Conservation (phyloP, 2,888 invertebrate species). For the Argyresthia goedartella region DNA sequence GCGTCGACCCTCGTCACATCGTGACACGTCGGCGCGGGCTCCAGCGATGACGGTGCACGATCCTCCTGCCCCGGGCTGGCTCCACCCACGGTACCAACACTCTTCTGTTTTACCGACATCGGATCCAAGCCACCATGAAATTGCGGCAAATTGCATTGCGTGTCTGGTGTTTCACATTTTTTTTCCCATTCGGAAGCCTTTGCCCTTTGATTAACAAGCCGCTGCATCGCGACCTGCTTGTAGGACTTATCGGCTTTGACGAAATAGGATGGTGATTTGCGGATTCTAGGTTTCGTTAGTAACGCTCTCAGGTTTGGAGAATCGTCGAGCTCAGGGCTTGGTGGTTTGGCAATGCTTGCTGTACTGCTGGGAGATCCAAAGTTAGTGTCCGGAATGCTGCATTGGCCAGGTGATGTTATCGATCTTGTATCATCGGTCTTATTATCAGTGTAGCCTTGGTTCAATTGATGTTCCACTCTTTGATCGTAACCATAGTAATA, state of each 20-base stretch:
- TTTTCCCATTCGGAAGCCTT: constrained; percentile 43
- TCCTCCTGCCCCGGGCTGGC: constrained; percentile 29
- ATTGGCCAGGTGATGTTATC: constrained; percentile 46
- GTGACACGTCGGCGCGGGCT: constrained; percentile 46
- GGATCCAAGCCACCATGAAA: constrained; percentile 58
- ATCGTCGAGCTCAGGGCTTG: constrained; percentile 42
- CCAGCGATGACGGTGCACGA: constrained; percentile 49
- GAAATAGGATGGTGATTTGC: constrained; percentile 35
- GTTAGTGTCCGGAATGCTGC: constrained; percentile 42
- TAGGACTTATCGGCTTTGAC: constrained; percentile 35
- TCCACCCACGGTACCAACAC: constrained; percentile 43
- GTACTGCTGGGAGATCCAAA: constrained; percentile 51
- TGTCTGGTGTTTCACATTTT: constrained; percentile 36
- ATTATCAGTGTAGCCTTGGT: constrained; percentile 24
- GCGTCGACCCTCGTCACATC: constrained; percentile 58
- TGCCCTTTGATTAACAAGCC: constrained; percentile 33
- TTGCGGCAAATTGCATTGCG: constrained; percentile 56
- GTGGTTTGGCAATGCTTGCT: constrained; percentile 36
- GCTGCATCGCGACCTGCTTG: constrained; percentile 35
- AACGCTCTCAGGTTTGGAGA: constrained; percentile 73
- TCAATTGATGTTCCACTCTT: constrained; percentile 21
- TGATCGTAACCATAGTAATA: constrained; percentile 30
- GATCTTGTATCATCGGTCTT: constrained; percentile 35
- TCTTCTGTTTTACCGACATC: constrained; percentile 37
- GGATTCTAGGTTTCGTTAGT: constrained; percentile 45